Percentiles rank a stretch among this genome's conserved stretches.
These are phyloP conservation scores for Drosophila imparisetae DNA, from an alignment of 2,888 invertebrate genomes.

Conservation along the genomic window DNA sequence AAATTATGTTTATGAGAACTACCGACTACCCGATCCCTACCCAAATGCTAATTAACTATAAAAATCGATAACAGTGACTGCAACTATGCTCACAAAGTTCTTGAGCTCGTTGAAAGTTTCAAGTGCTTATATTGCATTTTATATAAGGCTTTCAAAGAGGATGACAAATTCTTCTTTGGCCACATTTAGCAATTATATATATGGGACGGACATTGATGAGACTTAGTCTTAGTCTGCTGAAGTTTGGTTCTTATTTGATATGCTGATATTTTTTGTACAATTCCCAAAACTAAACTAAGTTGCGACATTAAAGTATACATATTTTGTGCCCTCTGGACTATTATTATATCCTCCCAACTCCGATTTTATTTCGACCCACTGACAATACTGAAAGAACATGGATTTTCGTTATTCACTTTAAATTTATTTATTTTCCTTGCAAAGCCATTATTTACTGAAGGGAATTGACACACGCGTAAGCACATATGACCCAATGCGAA, in stretches of 20 bases:
- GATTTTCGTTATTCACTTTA: conserved; percentile 49
- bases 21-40: neutral
- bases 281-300: neutral
- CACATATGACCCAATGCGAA: conserved; percentile 35
- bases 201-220: neutral
- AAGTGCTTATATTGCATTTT: conserved; percentile 9
- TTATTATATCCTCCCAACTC: conserved; percentile 14
- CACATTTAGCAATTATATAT: neutral
- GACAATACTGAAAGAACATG: conserved; percentile 21
- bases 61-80: conserved; percentile 31
- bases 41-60: conserved; percentile 31
- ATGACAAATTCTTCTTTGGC: neutral
- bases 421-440: conserved; percentile 60
- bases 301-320: neutral
- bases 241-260: neutral
- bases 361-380: conserved; percentile 29
- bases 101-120: conserved; percentile 5
- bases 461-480: conserved; percentile 40
- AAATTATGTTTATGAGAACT: conserved; percentile 17
- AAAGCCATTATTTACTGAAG: conserved; percentile 48
- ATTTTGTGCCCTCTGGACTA: neutral
- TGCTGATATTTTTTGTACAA: neutral
- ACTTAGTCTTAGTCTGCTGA: neutral
- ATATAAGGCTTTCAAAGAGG: neutral
- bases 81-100: conserved; percentile 12